These are phyloP conservation scores for Hesperia comma DNA, from an alignment of 2,888 invertebrate genomes.

Conservation along the genomic window DNA sequence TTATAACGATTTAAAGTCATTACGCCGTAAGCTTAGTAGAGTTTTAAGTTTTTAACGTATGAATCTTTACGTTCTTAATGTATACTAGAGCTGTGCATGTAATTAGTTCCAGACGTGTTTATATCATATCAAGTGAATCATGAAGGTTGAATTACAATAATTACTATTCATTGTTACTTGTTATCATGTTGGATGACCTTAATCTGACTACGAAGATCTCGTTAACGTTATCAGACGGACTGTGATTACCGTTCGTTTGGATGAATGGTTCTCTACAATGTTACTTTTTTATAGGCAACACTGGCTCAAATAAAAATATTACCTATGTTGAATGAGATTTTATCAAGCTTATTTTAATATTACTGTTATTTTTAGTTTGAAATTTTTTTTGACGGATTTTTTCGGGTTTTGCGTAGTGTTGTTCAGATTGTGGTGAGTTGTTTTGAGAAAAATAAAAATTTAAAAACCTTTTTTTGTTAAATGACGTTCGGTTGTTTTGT, in stretches of 20 bases:
- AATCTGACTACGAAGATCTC: conserved; percentile 31
- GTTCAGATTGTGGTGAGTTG: neutral
- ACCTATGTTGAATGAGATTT: neutral
- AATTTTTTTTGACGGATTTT: neutral
- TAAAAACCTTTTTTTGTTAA: no score
- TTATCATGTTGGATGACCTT: conserved; percentile 31
- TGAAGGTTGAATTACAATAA: conserved; percentile 30
- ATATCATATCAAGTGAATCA: conserved; percentile 29
- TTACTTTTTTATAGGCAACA: neutral
- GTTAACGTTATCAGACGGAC: conserved; percentile 39
- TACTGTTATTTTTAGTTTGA: neutral
- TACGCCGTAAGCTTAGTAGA: no score
- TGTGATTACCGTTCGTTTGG: conserved; percentile 30
- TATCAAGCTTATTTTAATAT: neutral
- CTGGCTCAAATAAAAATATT: neutral
- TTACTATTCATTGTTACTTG: conserved; percentile 33
- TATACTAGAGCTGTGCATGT: neutral
- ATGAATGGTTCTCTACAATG: conserved; percentile 26
- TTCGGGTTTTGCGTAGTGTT: neutral
- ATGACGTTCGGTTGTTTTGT: no score
- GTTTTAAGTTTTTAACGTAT: no score
- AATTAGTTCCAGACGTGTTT: conserved; percentile 18
- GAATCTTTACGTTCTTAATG: neutral
- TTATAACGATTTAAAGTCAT: no score
- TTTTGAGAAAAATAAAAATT: no score